Conservation (phyloP, 2,888 invertebrate genomes). For the Troilus luridus region DNA sequence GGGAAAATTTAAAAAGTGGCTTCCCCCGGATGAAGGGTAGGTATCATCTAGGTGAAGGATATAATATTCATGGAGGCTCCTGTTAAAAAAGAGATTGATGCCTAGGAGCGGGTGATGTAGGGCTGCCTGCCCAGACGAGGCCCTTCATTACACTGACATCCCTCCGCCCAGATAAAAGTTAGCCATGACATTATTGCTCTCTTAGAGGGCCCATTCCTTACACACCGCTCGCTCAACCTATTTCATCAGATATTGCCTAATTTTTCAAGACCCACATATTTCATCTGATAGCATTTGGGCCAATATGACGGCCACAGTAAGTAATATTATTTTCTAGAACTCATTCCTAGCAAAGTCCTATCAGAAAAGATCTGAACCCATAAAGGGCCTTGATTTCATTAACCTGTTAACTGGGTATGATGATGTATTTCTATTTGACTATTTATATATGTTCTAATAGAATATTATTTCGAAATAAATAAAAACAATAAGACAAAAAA, state of each 20-base stretch:
- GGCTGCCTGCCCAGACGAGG: slow-evolving; percentile 27
- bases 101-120: slow-evolving; percentile 19
- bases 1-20: slow-evolving; percentile 26
- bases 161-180: slow-evolving; percentile 20
- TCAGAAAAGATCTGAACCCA: no score
- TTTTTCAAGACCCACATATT: background rate
- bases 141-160: slow-evolving; percentile 49
- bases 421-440: no score
- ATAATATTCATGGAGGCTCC: slow-evolving; percentile 43
- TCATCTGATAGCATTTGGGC: background rate
- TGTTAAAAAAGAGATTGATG: slow-evolving; percentile 46
- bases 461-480: no score
- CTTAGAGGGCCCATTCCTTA: background rate
- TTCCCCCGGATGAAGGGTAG: slow-evolving; percentile 25
- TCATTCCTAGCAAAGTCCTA: no score
- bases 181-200: slow-evolving; percentile 46
- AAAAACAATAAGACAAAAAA: no score
- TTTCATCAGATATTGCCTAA: background rate
- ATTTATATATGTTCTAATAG: no score
- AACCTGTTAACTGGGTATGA: no score
- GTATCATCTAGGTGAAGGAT: slow-evolving; percentile 36
- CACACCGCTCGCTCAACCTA: background rate
- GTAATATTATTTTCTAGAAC: no score
- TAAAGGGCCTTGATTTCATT: no score
- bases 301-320: background rate